phyloP scores from a whole-genome alignment of 2,888 invertebrate genomes.

The Drosophila vallismaia region DNA sequence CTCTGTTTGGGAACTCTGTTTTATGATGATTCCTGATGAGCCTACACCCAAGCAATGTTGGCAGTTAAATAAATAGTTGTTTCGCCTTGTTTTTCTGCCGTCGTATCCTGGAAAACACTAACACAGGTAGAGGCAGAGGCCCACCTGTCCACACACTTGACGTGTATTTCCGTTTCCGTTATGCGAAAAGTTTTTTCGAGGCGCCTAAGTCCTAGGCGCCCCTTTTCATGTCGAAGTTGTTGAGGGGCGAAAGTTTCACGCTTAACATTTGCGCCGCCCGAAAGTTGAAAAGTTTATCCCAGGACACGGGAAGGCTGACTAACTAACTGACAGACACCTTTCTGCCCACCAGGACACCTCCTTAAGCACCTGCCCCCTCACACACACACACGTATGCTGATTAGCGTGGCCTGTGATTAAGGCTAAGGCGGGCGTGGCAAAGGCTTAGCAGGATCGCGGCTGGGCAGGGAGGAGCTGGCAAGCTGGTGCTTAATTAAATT shows the following conservation, averaged over 20 bases:
- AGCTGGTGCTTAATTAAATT: constrained; percentile 74
- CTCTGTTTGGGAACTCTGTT: constrained; percentile 5
- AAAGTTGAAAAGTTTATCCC: constrained; percentile 72
- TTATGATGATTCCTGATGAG: constrained; percentile 59
- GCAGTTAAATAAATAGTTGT: constrained; percentile 72
- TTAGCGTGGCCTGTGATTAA: constrained; percentile 64
- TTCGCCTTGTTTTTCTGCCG: constrained; percentile 53
- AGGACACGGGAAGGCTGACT: constrained; percentile 32
- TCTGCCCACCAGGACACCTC: constrained; percentile 28
- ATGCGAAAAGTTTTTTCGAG: constrained; percentile 72
- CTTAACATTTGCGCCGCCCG: constrained; percentile 70
- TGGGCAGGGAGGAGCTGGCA: constrained; percentile 18
- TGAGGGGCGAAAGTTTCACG: constrained; percentile 59
- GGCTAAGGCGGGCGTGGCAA: constrained; percentile 49
- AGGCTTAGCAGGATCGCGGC: constrained; percentile 53
- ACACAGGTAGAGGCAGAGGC: constrained; percentile 11
- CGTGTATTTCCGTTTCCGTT: constrained; percentile 78
- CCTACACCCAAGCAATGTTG: constrained; percentile 48
- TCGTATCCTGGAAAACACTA: constrained; percentile 1
- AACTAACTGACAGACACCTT: constrained; percentile 55
- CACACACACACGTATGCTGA: constrained; percentile 54
- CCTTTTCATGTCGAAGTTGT: constrained; percentile 42
- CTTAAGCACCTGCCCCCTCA: constrained; percentile 17
- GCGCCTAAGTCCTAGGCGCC: constrained; percentile 16
- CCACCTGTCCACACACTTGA: constrained; percentile 74